Base-by-base conservation (phyloP, 2,113 vertebrate species). In the Cryptomyrus ogoouensis region DNA sequence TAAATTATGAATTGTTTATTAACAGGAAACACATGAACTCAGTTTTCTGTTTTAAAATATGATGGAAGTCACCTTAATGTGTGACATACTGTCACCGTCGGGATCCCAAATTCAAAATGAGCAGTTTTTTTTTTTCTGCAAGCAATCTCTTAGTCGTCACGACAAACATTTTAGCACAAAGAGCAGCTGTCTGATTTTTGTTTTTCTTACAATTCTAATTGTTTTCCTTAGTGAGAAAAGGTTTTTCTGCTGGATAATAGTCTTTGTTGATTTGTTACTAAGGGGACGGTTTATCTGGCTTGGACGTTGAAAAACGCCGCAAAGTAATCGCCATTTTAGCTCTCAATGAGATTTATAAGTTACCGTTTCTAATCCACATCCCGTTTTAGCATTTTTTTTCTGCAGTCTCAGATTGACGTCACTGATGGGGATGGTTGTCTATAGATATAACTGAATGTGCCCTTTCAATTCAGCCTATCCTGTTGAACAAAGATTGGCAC, bases 401-500 rank as follows among this genome's bases (percentile, higher is more conserved):
- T 46, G 21, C 8, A 47, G 44, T 84, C 83, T 44, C 44, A 84
- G 39, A 84, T 84, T 87, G 50, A 53, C 50, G 50, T 87, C 85
- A 35, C 3, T 19, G 12, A 87, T 53, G 13, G 85, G 50, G 49
- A 87, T 42, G 50, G 50, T 19, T 87, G 85, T 53, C 84, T 31
- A 35, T 53, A 52, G 47, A 53, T 87, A 87, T 47, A 35, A 53
- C n/a, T 53, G 50, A 87, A 87, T 31, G 85, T 35, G 44, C 27
- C 19, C 50, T 87, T 53, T 87, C 74, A 80, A 80, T 80, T 80
- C 85, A 31, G 50, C 50, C 83, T 35, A 27, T 17, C 85, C 50
- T 87, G 49, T 56, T 39, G 49, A 87, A 53, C 50, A 87, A 87
- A 87, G 85, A 56, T 87, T 87, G 85, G 85, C 85, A 52, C 50